A percentile compares a stretch with the other conserved stretches of the same genome.
phyloP scores from a whole-genome alignment of 2,888 invertebrate species.

The Tridacna gigas region DNA sequence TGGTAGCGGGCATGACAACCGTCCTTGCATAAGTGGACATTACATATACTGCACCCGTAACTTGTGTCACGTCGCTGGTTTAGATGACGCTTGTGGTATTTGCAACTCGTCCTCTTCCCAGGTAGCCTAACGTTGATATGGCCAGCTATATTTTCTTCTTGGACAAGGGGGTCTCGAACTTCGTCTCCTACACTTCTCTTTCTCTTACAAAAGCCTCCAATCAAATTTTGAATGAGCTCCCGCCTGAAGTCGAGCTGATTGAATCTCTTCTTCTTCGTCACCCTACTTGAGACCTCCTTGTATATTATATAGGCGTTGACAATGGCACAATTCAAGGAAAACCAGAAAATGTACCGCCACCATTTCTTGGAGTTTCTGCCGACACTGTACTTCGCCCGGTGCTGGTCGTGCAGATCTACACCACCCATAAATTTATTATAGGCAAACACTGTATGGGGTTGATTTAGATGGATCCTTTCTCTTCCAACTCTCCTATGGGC shows the following conservation, averaged over 20 bases:
- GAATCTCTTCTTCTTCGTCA: conserved; percentile 9
- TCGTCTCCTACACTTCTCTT: not conserved
- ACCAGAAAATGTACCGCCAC: conserved; percentile 41
- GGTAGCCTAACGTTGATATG: conserved; percentile 21
- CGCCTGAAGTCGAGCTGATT: conserved; percentile 31
- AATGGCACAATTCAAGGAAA: conserved; percentile 30
- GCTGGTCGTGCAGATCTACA: conserved; percentile 47
- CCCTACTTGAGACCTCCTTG: conserved; percentile 14
- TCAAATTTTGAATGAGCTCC: conserved; percentile 19
- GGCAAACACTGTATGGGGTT: conserved; percentile 7
- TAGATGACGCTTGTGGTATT: not conserved
- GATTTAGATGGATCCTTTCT: conserved; percentile 4
- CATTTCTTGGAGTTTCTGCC: conserved; percentile 38
- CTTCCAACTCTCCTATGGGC: conserved; percentile 20
- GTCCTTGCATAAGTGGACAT: conserved; percentile 26
- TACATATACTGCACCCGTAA: conserved; percentile 16
- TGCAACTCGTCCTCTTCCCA: conserved; percentile 11
- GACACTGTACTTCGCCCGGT: conserved; percentile 20
- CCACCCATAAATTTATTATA: conserved; percentile 51
- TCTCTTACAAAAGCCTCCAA: conserved; percentile 36
- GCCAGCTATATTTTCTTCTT: conserved; percentile 23
- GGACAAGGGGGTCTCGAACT: not conserved
- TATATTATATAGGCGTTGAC: conserved; percentile 45
- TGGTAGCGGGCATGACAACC: conserved; percentile 17
- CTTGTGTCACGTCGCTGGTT: conserved; percentile 6